Evolutionary conservation across 35 echinoderm and acorn worm genomes (phyloP), one percentile per base, ranked within the genome.

Genomic region (Hemicentrotus pulcherrimus): DNA sequence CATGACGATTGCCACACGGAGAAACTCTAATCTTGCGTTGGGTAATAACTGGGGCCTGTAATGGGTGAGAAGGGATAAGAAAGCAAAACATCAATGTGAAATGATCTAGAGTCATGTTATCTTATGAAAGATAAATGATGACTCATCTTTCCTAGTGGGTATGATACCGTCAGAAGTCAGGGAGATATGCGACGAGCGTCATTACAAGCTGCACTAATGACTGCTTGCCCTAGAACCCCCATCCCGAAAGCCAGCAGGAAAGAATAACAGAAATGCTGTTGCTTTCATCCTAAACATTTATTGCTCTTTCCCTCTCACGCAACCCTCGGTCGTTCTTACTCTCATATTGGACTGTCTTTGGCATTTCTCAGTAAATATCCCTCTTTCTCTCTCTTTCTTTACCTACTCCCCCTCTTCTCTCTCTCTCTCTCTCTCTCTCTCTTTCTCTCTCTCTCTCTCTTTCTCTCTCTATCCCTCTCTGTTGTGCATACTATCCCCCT

Each of bases 41-140:
- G 65, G 65, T 78, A 78, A 78, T 78, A 78, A 78, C 18, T 78
- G 65, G 65, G 65, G 65, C 65, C 65, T 78, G 65, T 78, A 78
- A 78, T 78, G 65, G 65, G 65, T 28, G 65, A 78, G 65, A 78
- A 18, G 65, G 65, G 65, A 78, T 78, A 22, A 28, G 19, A 28
- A 78, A 78, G 65, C 65, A 78, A 78, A 78, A 78, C 65, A 78
- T 78, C 65, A 78, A 78, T 78, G 65, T 78, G 65, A 78, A 78
- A 78, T 78, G 65, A 78, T 78, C 65, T 78, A 5, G 15, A 15
- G 65, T 78, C 65, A 78, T 78, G 65, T 78, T 78, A 78, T 78
- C 65, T 78, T 78, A 78, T n/a, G 65, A 78, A 28, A 78, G 65
- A 78, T 78, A 78, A 78, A 22, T 78, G 65, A 78, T 78, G 65